Percentiles rank a stretch among this genome's conserved stretches.
Evolutionary conservation across 2,113 vertebrate genomes (phyloP).

Genomic region (Balaenoptera acutorostrata): DNA sequence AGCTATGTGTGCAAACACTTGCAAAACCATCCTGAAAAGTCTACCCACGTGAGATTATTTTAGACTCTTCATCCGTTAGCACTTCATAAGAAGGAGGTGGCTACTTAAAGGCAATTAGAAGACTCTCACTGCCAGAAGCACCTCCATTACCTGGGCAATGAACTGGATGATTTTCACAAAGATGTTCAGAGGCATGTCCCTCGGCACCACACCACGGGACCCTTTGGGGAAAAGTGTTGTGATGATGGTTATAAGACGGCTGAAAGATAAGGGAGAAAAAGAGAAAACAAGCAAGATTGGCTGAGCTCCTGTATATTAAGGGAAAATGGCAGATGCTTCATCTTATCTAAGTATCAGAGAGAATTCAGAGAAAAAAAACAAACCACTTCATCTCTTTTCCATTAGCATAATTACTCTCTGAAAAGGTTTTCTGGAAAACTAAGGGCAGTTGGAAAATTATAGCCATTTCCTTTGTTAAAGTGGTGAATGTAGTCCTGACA

Average conservation of each 20-base stretch:
- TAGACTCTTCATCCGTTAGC: not conserved
- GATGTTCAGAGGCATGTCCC: conserved; percentile 99
- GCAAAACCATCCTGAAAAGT: not conserved
- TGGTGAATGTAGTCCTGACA: not conserved
- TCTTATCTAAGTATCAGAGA: conserved; percentile 48
- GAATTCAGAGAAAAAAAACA: conserved; percentile 19
- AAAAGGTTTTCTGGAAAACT: conserved; percentile 42
- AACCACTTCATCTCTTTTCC: not conserved
- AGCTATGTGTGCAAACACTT: not conserved
- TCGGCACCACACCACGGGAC: conserved; percentile 95
- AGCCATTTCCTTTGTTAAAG: not conserved
- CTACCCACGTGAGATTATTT: not conserved
- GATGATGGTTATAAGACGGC: conserved; percentile 96
- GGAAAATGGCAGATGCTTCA: conserved; percentile 13
- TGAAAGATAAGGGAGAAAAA: conserved; percentile 75
- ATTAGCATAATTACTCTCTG: conserved; percentile 36
- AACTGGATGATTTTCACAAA: conserved; percentile 99
- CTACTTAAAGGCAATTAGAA: not conserved
- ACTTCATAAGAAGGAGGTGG: not conserved
- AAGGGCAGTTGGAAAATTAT: not conserved
- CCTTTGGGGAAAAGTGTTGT: conserved; percentile 98
- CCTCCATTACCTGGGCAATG: conserved; percentile 91
- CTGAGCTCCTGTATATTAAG: conserved; percentile 50
- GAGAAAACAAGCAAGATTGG: conserved; percentile 65
- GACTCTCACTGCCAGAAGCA: not conserved